Evolutionary conservation across 1,140 invertebrate species (phyloP).

Genomic region (Drosophila athabasca): DNA sequence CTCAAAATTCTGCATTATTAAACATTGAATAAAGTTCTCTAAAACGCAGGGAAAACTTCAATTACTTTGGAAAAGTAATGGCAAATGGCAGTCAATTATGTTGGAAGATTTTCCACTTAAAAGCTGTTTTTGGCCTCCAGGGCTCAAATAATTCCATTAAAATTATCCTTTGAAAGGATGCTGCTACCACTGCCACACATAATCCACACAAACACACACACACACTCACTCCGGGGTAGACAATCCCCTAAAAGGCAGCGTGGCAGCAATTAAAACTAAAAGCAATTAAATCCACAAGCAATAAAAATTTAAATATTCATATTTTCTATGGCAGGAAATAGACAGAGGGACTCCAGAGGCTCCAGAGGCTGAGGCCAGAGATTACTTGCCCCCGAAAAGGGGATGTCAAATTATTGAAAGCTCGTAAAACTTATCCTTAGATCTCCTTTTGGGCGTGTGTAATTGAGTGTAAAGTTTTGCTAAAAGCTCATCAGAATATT

Average conservation of each 20-base stretch:
- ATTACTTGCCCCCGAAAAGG: constrained; percentile 34
- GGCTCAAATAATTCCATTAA: constrained; percentile 57
- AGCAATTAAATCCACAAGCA: constrained; percentile 64
- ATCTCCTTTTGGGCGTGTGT: constrained; percentile 1
- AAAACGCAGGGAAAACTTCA: constrained; percentile 24
- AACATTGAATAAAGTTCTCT: constrained; percentile 19
- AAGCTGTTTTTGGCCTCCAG: constrained; percentile 40
- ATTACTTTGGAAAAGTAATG: constrained; percentile 23
- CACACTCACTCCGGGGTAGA: background rate
- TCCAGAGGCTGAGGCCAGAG: constrained; percentile 10
- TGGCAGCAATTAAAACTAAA: constrained; percentile 66
- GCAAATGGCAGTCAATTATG: constrained; percentile 8
- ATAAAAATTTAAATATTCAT: constrained; percentile 67
- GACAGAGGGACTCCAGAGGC: constrained; percentile 4
- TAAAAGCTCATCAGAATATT: constrained; percentile 7
- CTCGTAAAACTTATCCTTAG: constrained; percentile 25
- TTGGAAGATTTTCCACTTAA: constrained; percentile 46
- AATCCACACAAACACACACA: constrained; percentile 5
- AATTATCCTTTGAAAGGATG: constrained; percentile 15
- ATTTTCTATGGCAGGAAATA: constrained; percentile 37
- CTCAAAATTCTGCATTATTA: constrained; percentile 5
- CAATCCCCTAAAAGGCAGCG: constrained; percentile 19
- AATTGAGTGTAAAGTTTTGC: constrained; percentile 43
- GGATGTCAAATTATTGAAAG: constrained; percentile 45
- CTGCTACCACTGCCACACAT: constrained; percentile 2